These are phyloP conservation scores for Pectinophora gossypiella DNA, from an alignment of 1,140 invertebrate species.

Conservation along the genomic window DNA sequence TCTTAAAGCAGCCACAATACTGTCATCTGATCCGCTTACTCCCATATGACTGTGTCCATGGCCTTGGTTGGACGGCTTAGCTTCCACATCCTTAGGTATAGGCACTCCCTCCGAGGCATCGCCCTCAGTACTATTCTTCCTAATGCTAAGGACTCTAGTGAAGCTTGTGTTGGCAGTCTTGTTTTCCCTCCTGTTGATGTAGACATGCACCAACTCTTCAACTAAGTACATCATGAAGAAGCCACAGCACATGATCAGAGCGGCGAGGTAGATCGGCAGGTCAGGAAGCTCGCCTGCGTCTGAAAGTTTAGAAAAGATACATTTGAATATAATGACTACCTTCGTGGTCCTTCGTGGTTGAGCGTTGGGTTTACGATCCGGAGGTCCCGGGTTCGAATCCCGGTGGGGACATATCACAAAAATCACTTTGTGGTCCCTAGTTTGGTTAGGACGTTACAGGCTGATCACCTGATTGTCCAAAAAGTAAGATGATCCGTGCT, in stretches of 20 bases:
- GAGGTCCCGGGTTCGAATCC: too few relatives aligned
- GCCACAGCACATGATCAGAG: slow-evolving; percentile 83
- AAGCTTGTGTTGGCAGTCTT: slow-evolving; percentile 50
- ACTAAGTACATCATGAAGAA: slow-evolving; percentile 92
- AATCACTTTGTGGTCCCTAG: too few relatives aligned
- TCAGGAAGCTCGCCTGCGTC: slow-evolving; percentile 65
- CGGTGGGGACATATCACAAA: too few relatives aligned
- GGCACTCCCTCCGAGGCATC: too few relatives aligned
- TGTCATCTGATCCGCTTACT: slow-evolving; percentile 70
- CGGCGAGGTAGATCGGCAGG: slow-evolving; percentile 80
- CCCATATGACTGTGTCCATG: slow-evolving; percentile 66
- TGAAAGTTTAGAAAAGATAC: too few relatives aligned
- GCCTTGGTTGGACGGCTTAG: slow-evolving; percentile 35
- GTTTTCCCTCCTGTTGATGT: slow-evolving; percentile 75
- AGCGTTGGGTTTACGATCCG: too few relatives aligned
- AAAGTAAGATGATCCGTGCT: too few relatives aligned
- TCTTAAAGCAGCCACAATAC: slow-evolving; percentile 80
- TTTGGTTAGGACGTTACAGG: too few relatives aligned
- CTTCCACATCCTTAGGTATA: slow-evolving; percentile 39
- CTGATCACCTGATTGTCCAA: too few relatives aligned
- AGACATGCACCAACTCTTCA: slow-evolving; percentile 87
- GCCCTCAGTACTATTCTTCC: slow-evolving; percentile 33
- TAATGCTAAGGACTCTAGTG: slow-evolving; percentile 58
- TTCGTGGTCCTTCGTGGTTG: too few relatives aligned
- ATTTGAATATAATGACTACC: too few relatives aligned